These are phyloP conservation scores for Zygaena filipendulae DNA, from an alignment of 2,888 invertebrate species.

Conservation along the genomic window DNA sequence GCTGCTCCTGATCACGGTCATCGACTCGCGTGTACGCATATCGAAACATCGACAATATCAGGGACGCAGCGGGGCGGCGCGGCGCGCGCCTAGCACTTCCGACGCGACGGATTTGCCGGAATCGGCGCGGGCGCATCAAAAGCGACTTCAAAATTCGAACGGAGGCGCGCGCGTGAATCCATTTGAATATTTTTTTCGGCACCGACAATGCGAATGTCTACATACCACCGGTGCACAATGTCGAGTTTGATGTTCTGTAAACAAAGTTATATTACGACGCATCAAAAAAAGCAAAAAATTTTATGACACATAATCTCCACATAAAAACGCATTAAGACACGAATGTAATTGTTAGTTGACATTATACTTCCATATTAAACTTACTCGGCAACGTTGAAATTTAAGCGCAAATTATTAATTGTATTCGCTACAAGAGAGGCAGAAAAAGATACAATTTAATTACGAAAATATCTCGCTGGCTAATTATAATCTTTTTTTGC, in stretches of 20 bases:
- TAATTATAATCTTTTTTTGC: constrained; percentile 48
- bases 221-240: constrained; percentile 25
- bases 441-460: constrained; percentile 57
- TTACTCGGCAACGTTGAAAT: constrained; percentile 33
- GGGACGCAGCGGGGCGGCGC: constrained; percentile 27
- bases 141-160: constrained; percentile 61
- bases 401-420: constrained; percentile 51
- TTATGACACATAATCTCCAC: constrained; percentile 52
- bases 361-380: constrained; percentile 41
- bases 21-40: constrained; percentile 50
- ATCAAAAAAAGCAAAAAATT: constrained; percentile 43
- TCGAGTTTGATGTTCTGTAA: too few species aligned
- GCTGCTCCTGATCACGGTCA: constrained; percentile 57
- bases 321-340: constrained; percentile 31
- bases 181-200: constrained; percentile 64
- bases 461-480: constrained; percentile 52
- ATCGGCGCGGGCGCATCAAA: constrained; percentile 67
- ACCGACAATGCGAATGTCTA: constrained; percentile 51
- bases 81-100: constrained; percentile 62
- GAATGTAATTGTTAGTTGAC: constrained; percentile 28
- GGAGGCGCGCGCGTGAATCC: constrained; percentile 59
- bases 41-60: constrained; percentile 57
- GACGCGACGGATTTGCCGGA: constrained; percentile 69
- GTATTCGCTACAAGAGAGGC: constrained; percentile 27
- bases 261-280: too few species aligned